Percentiles rank a stretch among this genome's conserved stretches.
Conservation (phyloP, 2,888 invertebrate genomes). For the Enchytraeus crypticus region DNA sequence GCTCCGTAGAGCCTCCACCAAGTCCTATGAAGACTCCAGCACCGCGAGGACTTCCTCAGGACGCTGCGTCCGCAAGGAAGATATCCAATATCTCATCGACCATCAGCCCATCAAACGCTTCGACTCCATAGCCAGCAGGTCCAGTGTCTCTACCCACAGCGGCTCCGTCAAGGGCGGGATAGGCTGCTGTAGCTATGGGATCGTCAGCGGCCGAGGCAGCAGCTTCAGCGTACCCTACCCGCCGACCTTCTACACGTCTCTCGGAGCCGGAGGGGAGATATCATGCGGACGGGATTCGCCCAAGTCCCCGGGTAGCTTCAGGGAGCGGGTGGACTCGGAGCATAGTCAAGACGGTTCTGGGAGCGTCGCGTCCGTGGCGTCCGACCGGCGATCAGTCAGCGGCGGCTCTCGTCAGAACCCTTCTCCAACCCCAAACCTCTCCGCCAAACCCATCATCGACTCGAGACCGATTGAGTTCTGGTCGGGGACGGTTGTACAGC, state of each 20-base stretch:
- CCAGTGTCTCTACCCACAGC: slow-evolving; percentile 23
- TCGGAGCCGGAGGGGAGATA: background rate
- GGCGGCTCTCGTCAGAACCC: slow-evolving; percentile 32
- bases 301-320: background rate
- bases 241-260: background rate
- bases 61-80: slow-evolving; percentile 31
- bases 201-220: slow-evolving; percentile 15
- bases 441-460: slow-evolving; percentile 46
- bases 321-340: slow-evolving; percentile 40
- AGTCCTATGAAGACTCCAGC: background rate
- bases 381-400: slow-evolving; percentile 31
- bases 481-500: slow-evolving; percentile 46
- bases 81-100: slow-evolving; percentile 41
- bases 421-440: slow-evolving; percentile 32
- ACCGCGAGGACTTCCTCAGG: background rate
- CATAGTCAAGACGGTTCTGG: slow-evolving; percentile 16
- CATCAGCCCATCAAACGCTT: slow-evolving; percentile 24
- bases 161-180: slow-evolving; percentile 22
- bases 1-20: background rate
- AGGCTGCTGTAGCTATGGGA: too few species aligned
- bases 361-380: slow-evolving; percentile 14
- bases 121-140: slow-evolving; percentile 20
- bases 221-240: too few species aligned
- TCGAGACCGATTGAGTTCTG: slow-evolving; percentile 49
- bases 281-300: slow-evolving; percentile 1